phyloP scores from a whole-genome alignment of 2,888 invertebrate genomes.

The Orthosia cruda region DNA sequence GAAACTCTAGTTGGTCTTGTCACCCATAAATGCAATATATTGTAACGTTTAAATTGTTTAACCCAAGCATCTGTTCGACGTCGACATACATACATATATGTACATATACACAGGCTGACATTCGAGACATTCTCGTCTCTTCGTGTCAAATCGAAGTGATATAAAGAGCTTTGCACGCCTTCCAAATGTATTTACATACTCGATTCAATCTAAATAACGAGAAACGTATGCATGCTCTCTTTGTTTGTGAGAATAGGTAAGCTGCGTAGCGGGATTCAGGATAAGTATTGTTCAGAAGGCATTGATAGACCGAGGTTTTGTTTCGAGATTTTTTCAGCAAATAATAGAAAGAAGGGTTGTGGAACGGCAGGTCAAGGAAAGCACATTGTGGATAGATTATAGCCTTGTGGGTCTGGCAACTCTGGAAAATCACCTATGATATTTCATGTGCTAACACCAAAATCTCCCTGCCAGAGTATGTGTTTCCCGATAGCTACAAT shows the following conservation, averaged over 20 bases:
- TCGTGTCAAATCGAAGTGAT: conserved; percentile 46
- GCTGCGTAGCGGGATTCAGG: background rate
- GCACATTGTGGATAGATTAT: no score
- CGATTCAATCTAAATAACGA: conserved; percentile 54
- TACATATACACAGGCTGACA: conserved; percentile 20
- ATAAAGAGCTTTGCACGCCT: conserved; percentile 51
- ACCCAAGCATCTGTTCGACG: conserved; percentile 12
- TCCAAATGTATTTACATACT: conserved; percentile 50
- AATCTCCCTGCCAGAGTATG: no score
- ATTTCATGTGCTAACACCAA: no score
- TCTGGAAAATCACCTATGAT: no score
- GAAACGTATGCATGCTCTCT: conserved; percentile 28
- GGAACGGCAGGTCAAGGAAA: background rate
- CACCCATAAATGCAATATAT: conserved; percentile 1
- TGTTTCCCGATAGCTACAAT: no score
- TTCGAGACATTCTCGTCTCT: conserved; percentile 21
- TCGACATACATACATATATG: background rate
- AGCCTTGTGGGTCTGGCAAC: no score
- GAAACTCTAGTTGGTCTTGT: background rate
- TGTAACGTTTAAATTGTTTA: no score
- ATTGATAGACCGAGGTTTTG: background rate
- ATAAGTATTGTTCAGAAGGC: background rate
- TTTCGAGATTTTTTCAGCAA: background rate
- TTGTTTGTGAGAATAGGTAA: conserved; percentile 35
- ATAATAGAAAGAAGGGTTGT: background rate